Conservation (phyloP, 64 coral and sea anemone genomes). For the Montipora efflorescens region DNA sequence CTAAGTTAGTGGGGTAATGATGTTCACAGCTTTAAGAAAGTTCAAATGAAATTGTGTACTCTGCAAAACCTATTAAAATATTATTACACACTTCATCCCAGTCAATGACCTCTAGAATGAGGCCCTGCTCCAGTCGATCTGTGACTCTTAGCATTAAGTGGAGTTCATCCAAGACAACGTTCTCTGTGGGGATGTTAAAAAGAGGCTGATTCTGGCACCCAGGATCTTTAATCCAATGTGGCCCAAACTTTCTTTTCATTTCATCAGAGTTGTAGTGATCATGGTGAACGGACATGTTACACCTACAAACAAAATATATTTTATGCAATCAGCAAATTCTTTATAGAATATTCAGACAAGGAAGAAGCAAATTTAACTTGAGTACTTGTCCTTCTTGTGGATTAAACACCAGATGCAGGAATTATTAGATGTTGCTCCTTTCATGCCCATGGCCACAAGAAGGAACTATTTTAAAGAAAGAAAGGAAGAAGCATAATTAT, state of each 20-base stretch:
- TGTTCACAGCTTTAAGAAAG: neutral
- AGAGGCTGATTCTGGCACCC: slow-evolving; percentile 35
- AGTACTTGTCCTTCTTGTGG: no score
- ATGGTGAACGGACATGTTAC: slow-evolving; percentile 38
- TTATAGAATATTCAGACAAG: no score
- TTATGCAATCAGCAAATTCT: neutral
- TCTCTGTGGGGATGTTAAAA: slow-evolving; percentile 16
- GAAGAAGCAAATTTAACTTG: no score
- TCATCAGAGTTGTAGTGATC: neutral
- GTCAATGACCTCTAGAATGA: slow-evolving; percentile 52
- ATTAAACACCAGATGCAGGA: no score
- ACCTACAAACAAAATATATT: slow-evolving; percentile 16
- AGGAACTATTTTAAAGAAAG: no score
- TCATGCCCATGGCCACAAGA: no score
- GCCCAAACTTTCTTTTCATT: slow-evolving; percentile 41
- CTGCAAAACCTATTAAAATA: neutral
- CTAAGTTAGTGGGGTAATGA: neutral
- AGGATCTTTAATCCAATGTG: slow-evolving; percentile 28
- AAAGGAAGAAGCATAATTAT: no score
- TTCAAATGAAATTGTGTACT: neutral
- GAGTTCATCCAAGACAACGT: slow-evolving; percentile 24
- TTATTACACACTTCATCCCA: slow-evolving; percentile 19
- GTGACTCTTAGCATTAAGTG: slow-evolving; percentile 45
- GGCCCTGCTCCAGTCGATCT: slow-evolving; percentile 16
- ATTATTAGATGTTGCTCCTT: no score